Conservation (phyloP, 2,888 invertebrate species). For the Trichopoda pennipes region DNA sequence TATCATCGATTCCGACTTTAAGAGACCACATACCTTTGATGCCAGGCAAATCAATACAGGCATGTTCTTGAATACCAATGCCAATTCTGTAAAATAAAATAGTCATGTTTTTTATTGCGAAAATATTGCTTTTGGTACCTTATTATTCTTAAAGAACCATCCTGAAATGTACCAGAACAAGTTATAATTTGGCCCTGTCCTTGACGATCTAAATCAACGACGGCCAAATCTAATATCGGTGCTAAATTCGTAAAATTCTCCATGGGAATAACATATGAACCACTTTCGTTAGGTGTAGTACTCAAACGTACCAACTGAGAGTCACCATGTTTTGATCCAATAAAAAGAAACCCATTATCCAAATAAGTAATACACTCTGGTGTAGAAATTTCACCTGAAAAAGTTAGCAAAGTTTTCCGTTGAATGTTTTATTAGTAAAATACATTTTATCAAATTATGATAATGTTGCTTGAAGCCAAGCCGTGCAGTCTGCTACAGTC, state of each 20-base stretch:
- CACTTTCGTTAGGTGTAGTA: conserved; percentile 90
- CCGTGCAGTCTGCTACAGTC: too few relatives aligned
- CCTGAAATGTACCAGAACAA: conserved; percentile 98
- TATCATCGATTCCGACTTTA: conserved; percentile 85
- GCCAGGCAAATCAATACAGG: conserved; percentile 97
- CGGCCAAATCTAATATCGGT: conserved; percentile 98
- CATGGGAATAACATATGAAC: conserved; percentile 95
- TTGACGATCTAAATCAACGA: conserved; percentile 97
- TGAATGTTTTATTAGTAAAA: too few relatives aligned
- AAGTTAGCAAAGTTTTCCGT: neutral
- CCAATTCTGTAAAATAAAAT: conserved; percentile 87
- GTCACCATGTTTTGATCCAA: conserved; percentile 98
- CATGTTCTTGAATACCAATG: conserved; percentile 99
- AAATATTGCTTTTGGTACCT: conserved; percentile 70
- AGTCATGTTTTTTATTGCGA: neutral
- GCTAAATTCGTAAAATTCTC: conserved; percentile 98
- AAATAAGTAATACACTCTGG: conserved; percentile 98
- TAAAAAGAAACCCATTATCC: conserved; percentile 98
- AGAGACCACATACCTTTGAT: conserved; percentile 99
- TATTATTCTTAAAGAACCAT: conserved; percentile 97
- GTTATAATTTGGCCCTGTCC: conserved; percentile 99
- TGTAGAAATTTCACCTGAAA: conserved; percentile 91
- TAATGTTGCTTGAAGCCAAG: too few relatives aligned
- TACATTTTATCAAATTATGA: too few relatives aligned
- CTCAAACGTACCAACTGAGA: conserved; percentile 96